phyloP scores from a whole-genome alignment of 1,140 invertebrate genomes.

The Maconellicoccus hirsutus region DNA sequence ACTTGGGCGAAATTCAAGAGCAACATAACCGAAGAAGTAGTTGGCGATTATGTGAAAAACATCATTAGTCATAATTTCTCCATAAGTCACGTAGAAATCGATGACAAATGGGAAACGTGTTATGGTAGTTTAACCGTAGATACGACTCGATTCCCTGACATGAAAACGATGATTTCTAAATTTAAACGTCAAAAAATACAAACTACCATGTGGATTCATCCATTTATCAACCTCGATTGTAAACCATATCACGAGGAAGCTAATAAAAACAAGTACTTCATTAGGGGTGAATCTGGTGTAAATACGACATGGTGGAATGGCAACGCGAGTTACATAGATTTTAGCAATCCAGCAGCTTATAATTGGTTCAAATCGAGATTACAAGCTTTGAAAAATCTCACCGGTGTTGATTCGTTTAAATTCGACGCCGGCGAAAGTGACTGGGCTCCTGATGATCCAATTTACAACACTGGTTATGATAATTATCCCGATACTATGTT shows the following conservation, averaged over 20 bases:
- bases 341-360: slow-evolving; percentile 58
- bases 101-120: slow-evolving; percentile 80
- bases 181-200: slow-evolving; percentile 36
- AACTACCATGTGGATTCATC: slow-evolving; percentile 76
- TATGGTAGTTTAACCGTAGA: slow-evolving; percentile 73
- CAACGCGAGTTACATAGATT: slow-evolving; percentile 54
- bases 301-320: slow-evolving; percentile 76
- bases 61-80: slow-evolving; percentile 57
- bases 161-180: slow-evolving; percentile 42
- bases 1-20: slow-evolving; percentile 74
- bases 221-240: slow-evolving; percentile 72
- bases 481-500: slow-evolving; percentile 28
- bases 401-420: slow-evolving; percentile 75
- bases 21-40: slow-evolving; percentile 50
- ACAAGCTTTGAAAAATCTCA: slow-evolving; percentile 42
- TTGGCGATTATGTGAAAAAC: slow-evolving; percentile 56
- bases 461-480: slow-evolving; percentile 14
- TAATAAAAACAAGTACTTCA: slow-evolving; percentile 41
- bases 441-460: slow-evolving; percentile 34
- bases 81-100: slow-evolving; percentile 76
- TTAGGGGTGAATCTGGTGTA: slow-evolving; percentile 44
- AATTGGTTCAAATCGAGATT: slow-evolving; percentile 61
- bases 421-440: slow-evolving; percentile 64
- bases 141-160: slow-evolving; percentile 56
- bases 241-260: slow-evolving; percentile 40